Base-by-base conservation (phyloP, 2,797 vertebrate species). In the Ibycter americanus region DNA sequence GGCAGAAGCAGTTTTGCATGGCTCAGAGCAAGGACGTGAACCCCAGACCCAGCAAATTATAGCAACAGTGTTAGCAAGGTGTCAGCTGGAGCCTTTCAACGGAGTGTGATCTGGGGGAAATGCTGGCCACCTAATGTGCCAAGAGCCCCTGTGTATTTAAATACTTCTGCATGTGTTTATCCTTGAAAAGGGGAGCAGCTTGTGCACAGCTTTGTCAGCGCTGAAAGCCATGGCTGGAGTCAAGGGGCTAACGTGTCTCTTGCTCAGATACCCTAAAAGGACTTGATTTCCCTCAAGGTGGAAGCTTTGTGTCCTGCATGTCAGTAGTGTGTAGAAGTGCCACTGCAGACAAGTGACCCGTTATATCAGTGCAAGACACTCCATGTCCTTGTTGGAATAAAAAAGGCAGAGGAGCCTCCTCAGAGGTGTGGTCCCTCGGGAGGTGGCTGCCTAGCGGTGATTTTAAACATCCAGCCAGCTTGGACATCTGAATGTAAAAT, bases 401-500 rank as follows among this genome's bases (percentile, higher is more conserved):
- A 62, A 23, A 61, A n/a, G 32, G 55, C 73, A 61, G 56, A 80
- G 46, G 20, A 79, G 17, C 27, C 25, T 89, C n/a, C 47, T 87
- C 70, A 59, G 85, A 79, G 72, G 52, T 71, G 36, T 22, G 32
- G 26, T 83, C 93, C 20, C 51, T 3, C 1, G 44, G 91, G 96
- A 96, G 40, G 31, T 59, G 70, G 8, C 51, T 93, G 80, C 38
- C 46, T 40, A 23, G 15, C 66, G 68, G 32, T 74, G 72, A 34
- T 81, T 87, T 72, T 56, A 49, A 38, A 78, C 62, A 47, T 61
- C 59, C 66, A 83, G 63, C 26, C 56, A 73, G 51, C 49, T 74
- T 0, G 0, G 79, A 95, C 52, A 52, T 55, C 55, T 93, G 93
- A 87, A 92, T 91, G 88, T 52, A 72, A 93, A 97, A 96, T 94